phyloP scores from a whole-genome alignment of 1,140 invertebrate species.

The Rhynchophorus ferrugineus region DNA sequence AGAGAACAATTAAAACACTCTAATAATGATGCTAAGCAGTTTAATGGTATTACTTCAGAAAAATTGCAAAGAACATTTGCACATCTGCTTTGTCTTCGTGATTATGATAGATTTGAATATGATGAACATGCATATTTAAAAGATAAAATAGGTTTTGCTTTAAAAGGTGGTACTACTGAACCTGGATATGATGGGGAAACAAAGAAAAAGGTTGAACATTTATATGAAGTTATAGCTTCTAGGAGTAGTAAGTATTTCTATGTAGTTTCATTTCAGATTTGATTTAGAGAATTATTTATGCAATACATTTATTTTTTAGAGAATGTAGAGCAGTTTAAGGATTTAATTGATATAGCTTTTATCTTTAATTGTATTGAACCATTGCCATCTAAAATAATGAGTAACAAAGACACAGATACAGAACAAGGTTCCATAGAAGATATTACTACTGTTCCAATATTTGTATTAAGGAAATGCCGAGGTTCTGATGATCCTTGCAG shows the following conservation, averaged over 20 bases:
- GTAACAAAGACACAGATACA: constrained; percentile 27
- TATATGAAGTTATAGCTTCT: constrained; percentile 23
- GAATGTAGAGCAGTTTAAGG: constrained; percentile 26
- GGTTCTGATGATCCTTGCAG: constrained; percentile 30
- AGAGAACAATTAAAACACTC: constrained; percentile 18
- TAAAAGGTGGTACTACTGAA: constrained; percentile 27
- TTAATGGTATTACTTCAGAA: constrained; percentile 20
- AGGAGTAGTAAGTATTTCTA: constrained; percentile 28
- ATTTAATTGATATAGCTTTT: constrained; percentile 29
- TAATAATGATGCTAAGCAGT: constrained; percentile 2
- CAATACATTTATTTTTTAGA: constrained; percentile 29
- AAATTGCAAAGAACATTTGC: constrained; percentile 31
- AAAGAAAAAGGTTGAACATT: constrained; percentile 14
- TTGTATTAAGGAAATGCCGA: not conserved
- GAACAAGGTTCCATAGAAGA: not conserved
- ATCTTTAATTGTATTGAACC: constrained; percentile 34
- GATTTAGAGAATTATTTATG: too few relatives aligned
- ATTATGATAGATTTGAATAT: constrained; percentile 33
- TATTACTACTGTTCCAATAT: not conserved
- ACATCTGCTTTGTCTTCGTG: constrained; percentile 31
- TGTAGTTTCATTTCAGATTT: too few relatives aligned
- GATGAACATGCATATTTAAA: constrained; percentile 28
- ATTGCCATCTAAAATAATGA: constrained; percentile 28
- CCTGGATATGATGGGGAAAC: constrained; percentile 24
- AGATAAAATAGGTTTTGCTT: constrained; percentile 33